Evolutionary conservation across 2,113 vertebrate genomes (phyloP).

Genomic region (Anhinga rufa): DNA sequence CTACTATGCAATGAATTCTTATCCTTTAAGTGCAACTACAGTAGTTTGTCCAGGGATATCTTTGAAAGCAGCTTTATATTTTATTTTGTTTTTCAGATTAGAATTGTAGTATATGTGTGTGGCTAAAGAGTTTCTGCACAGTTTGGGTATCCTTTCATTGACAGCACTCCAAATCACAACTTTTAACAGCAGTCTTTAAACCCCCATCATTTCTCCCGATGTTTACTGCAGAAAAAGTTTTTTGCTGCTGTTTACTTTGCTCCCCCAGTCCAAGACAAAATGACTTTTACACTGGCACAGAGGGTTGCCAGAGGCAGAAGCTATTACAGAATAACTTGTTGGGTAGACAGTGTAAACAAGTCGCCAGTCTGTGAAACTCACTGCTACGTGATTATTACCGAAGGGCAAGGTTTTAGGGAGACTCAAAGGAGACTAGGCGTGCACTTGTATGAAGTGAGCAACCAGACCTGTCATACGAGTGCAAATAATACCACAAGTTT

Average conservation of each 20-base stretch:
- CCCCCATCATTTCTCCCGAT: background rate
- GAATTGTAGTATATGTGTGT: background rate
- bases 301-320: background rate
- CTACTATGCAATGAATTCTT: background rate
- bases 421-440: background rate
- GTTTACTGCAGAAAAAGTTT: background rate
- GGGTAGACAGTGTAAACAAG: background rate
- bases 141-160: background rate
- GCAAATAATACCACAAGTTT: background rate
- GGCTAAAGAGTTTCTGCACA: background rate
- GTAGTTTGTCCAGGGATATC: background rate
- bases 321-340: background rate
- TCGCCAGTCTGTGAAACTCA: background rate
- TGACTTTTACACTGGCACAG: background rate
- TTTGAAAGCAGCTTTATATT: background rate
- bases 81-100: background rate
- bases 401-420: constrained; percentile 20
- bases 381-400: background rate
- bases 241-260: background rate
- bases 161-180: background rate
- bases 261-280: background rate
- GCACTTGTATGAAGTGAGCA: background rate
- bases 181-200: background rate
- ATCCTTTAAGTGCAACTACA: background rate
- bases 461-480: background rate